A percentile compares a stretch with the other conserved stretches of the same genome.
Evolutionary conservation across 2,797 vertebrate species (phyloP).

Genomic region (Ctenopoma kingsleyae): DNA sequence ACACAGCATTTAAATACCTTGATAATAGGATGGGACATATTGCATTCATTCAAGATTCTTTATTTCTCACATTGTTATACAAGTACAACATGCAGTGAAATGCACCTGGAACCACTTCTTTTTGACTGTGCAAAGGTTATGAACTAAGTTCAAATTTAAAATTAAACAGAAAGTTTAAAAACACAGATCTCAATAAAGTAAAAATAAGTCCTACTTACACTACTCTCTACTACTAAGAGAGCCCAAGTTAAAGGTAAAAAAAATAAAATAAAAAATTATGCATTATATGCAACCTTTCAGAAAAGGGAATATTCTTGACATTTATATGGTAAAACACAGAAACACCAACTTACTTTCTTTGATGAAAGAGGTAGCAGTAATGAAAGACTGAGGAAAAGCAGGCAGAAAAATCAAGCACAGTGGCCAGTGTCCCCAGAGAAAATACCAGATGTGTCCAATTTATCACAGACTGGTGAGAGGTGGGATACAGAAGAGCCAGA

Average conservation of each 20-base stretch:
- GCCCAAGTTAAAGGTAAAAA: too few species aligned
- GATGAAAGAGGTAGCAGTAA: slow-evolving; percentile 8
- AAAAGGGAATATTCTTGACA: slow-evolving; percentile 14
- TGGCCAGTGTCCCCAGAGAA: slow-evolving; percentile 42
- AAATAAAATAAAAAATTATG: too few species aligned
- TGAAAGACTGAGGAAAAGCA: slow-evolving; percentile 53
- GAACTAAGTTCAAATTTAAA: too few species aligned
- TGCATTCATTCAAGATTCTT: background rate
- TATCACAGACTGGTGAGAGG: slow-evolving; percentile 68
- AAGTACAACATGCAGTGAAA: too few species aligned
- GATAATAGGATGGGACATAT: background rate
- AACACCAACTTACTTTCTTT: slow-evolving; percentile 7
- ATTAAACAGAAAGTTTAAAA: too few species aligned
- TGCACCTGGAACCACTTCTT: too few species aligned
- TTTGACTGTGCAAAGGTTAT: too few species aligned
- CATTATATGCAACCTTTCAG: slow-evolving; percentile 11
- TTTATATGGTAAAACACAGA: slow-evolving; percentile 5
- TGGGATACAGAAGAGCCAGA: slow-evolving; percentile 45
- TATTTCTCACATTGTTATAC: too few species aligned
- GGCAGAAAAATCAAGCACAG: slow-evolving; percentile 50
- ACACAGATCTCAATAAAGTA: too few species aligned
- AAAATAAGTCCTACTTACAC: too few species aligned
- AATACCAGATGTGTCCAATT: slow-evolving; percentile 71
- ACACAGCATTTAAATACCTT: background rate
- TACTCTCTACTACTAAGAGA: too few species aligned